Evolutionary conservation across 2,797 vertebrate genomes (phyloP), one percentile per base, ranked within the genome.

Genomic region (Trematomus bernacchii): DNA sequence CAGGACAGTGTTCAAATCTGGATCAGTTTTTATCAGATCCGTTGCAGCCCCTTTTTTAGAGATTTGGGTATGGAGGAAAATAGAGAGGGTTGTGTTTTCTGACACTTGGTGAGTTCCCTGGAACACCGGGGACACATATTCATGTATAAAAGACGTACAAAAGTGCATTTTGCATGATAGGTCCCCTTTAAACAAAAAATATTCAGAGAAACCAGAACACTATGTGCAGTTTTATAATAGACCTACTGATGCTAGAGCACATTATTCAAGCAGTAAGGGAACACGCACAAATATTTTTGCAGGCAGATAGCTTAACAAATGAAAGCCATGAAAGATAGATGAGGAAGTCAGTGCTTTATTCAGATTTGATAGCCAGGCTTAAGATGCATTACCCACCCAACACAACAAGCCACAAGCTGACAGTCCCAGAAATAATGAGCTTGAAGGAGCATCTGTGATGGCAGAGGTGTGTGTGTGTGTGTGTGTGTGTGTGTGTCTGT

Each of bases 281-380:
- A 85, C 86, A 88, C 86, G 85, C 82, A 77, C 85, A 50, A 87
- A 90, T 89, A 85, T 88, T 85, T 90, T 86, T 54, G 63, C 73
- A 80, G 76, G 86, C 84, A 90, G 91, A 90, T 79, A 84, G 88
- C 87, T 89, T 86, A 88, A 90, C 89, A 93, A 91, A 93, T 90
- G 84, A 92, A 92, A 88, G 63, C 74, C 73, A 92, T 93, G 78
- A 93, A 92, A 91, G 85, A 93, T 93, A 84, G 79, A 93, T 93
- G 92, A 92, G 91, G 72, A 91, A 90, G 88, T 90, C 87, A 74
- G 85, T 33, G 68, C 83, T 90, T 93, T 87, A 93, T 94, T 91
- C 87, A 94, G 93, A 90, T 93, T 94, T 93, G 89, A 95, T 94
- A 79, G 83, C 71, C 12, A 12, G 85, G 79, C 78, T 91, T 91